Conservation (phyloP, 2,888 invertebrate genomes). For the Plebejus melissa region DNA sequence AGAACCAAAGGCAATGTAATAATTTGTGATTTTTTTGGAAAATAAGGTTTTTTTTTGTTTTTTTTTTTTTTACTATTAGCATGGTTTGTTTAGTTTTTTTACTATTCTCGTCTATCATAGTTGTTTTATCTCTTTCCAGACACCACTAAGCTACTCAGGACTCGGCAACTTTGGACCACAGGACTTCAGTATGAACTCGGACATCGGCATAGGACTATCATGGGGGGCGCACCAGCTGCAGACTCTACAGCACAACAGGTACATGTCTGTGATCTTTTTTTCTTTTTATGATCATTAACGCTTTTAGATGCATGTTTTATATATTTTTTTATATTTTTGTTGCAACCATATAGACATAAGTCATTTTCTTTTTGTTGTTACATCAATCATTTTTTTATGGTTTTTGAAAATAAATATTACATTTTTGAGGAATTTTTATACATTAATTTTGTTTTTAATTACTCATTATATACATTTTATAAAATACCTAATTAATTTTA, state of each 20-base stretch:
- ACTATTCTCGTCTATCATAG: too few relatives aligned
- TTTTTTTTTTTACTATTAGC: too few relatives aligned
- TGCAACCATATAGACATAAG: not conserved
- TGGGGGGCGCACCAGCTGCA: constrained; percentile 86
- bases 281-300: constrained; percentile 35
- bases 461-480: not conserved
- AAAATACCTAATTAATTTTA: not conserved
- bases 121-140: constrained; percentile 51
- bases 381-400: not conserved
- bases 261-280: constrained; percentile 72
- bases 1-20: too few relatives aligned
- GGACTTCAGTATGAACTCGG: constrained; percentile 87
- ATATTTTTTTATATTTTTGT: not conserved
- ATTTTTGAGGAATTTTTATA: not conserved
- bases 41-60: too few relatives aligned
- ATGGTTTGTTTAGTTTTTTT: too few relatives aligned
- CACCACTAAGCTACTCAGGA: constrained; percentile 81
- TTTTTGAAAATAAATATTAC: not conserved
- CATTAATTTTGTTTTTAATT: not conserved
- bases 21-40: too few relatives aligned
- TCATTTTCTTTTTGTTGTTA: not conserved
- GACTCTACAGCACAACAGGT: constrained; percentile 85
- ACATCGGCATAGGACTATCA: constrained; percentile 84
- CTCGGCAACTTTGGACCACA: constrained; percentile 85
- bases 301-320: not conserved